Percentiles rank a stretch among this genome's conserved stretches.
Conservation (phyloP, 1,140 invertebrate species). For the Scylla paramamosain region DNA sequence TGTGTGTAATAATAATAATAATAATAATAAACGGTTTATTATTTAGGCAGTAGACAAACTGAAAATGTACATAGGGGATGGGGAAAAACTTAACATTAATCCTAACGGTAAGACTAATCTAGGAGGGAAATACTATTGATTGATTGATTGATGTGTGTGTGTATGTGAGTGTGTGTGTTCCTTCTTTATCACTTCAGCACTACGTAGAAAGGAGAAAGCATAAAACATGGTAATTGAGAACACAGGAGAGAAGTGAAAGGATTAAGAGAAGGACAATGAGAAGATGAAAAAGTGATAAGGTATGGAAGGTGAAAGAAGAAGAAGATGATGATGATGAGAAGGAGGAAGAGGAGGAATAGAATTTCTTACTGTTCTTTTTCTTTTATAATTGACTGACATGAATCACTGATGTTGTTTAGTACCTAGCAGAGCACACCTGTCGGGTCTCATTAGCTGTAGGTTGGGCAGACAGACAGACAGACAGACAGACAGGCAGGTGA, state of each 20-base stretch:
- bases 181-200: not conserved
- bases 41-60: no score
- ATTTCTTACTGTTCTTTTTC: not conserved
- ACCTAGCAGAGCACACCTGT: no score
- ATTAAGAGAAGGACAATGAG: not conserved
- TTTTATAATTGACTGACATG: no score
- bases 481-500: not conserved
- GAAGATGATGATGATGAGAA: not conserved
- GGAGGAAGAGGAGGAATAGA: not conserved
- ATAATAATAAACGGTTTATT: no score
- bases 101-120: no score
- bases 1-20: no score
- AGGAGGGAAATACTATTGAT: no score
- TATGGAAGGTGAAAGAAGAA: not conserved
- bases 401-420: no score
- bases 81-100: no score
- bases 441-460: not conserved
- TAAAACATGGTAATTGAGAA: not conserved
- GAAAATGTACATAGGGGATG: no score
- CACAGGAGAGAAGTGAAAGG: not conserved
- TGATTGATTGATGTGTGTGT: not conserved
- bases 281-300: not conserved
- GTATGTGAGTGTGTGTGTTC: not conserved
- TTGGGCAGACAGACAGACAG: not conserved
- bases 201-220: not conserved